Evolutionary conservation across 2,113 vertebrate species (phyloP).

Genomic region (Meleagris gallopavo): DNA sequence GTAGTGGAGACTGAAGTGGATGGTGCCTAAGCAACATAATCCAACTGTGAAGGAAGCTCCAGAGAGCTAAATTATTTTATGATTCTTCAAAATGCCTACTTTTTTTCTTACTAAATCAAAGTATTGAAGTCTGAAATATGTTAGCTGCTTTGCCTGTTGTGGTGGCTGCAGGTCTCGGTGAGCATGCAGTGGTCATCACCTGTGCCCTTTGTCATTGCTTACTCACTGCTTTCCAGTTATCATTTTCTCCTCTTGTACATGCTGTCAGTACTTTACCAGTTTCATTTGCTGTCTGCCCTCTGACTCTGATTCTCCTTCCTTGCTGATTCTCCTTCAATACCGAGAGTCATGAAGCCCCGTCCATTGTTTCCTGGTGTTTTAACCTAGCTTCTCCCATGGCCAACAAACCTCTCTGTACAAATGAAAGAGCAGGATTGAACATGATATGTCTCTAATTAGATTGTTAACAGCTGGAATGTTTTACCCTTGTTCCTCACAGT

Average conservation of each 20-base stretch:
- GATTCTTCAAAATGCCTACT: background rate
- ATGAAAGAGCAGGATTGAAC: background rate
- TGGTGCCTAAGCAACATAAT: background rate
- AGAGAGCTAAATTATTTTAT: background rate
- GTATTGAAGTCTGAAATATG: background rate
- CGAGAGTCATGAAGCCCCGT: background rate
- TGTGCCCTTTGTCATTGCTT: background rate
- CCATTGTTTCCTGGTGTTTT: background rate
- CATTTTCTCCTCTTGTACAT: background rate
- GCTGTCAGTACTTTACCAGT: background rate
- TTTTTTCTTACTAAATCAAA: background rate
- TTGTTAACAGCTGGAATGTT: background rate
- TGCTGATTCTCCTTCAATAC: rapidly evolving
- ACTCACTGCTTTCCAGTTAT: background rate
- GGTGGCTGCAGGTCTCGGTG: background rate
- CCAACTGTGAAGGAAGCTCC: background rate
- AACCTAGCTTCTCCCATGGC: background rate
- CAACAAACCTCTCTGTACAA: background rate
- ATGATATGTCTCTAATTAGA: background rate
- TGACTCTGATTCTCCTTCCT: background rate
- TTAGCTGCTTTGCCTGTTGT: background rate
- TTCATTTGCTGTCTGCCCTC: background rate
- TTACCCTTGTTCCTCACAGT: background rate
- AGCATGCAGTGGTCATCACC: background rate
- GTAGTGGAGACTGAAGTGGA: background rate